Conservation (phyloP, 2,797 vertebrate species). For the Coendou prehensilis region DNA sequence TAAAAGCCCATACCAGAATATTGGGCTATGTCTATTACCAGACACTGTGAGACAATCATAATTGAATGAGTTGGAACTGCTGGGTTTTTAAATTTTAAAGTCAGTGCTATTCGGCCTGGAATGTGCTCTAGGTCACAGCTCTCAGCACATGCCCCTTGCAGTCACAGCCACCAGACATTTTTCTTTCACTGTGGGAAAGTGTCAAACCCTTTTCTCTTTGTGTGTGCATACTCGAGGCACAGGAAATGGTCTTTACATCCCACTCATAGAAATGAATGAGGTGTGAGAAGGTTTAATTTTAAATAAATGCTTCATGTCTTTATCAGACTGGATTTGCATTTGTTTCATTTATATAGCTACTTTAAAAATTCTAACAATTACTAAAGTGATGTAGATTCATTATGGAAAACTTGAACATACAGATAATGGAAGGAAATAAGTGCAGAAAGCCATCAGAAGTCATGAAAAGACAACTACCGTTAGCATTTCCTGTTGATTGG, state of each 20-base stretch:
- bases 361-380: conserved; percentile 57
- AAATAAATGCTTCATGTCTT: conserved; percentile 59
- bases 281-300: conserved; percentile 79
- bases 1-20: conserved; percentile 4
- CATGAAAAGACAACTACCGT: conserved; percentile 9
- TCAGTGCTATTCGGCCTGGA: neutral
- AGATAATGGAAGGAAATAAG: conserved; percentile 2
- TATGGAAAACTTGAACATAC: neutral
- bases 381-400: conserved; percentile 10
- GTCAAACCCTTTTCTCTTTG: conserved; percentile 68
- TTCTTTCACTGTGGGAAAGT: conserved; percentile 82
- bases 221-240: conserved; percentile 64
- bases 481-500: neutral
- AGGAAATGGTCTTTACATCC: conserved; percentile 77
- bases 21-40: neutral
- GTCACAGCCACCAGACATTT: conserved; percentile 73
- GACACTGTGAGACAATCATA: neutral
- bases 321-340: conserved; percentile 58
- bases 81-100: conserved; percentile 31
- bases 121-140: conserved; percentile 28
- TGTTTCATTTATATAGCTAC: conserved; percentile 30
- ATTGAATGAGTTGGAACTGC: neutral
- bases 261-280: conserved; percentile 75
- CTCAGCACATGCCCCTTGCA: conserved; percentile 3
- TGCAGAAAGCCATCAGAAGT: neutral